Conservation (phyloP, 2,888 invertebrate genomes). For the Orchesellides sinensis region DNA sequence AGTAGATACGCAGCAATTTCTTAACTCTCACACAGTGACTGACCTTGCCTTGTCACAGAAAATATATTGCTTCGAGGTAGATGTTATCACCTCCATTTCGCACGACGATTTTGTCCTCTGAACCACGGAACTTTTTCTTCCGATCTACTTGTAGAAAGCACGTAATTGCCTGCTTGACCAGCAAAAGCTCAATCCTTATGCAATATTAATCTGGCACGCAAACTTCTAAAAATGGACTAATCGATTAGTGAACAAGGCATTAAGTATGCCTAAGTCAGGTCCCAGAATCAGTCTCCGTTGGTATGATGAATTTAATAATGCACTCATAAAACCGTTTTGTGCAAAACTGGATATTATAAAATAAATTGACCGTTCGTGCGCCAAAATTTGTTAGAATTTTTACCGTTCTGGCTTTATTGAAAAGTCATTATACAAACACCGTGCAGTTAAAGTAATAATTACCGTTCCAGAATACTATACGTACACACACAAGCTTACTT, state of each 20-base stretch:
- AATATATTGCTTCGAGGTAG: not conserved
- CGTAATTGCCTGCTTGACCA: not conserved
- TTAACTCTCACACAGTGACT: no score
- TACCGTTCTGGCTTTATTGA: constrained; percentile 44
- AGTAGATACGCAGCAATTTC: no score
- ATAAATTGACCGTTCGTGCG: not conserved
- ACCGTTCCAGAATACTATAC: constrained; percentile 18
- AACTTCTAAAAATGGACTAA: constrained; percentile 11
- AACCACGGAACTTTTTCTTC: not conserved
- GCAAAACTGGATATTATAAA: not conserved
- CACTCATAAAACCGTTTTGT: not conserved
- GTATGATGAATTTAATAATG: not conserved
- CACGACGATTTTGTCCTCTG: no score
- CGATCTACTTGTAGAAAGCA: not conserved
- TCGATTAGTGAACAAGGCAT: not conserved
- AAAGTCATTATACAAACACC: constrained; percentile 63
- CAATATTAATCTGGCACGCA: no score
- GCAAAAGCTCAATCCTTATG: not conserved
- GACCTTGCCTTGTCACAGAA: not conserved
- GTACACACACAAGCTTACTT: constrained; percentile 28
- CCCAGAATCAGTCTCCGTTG: not conserved
- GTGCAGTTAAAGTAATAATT: constrained; percentile 59
- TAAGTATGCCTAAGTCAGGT: not conserved
- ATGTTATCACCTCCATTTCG: not conserved
- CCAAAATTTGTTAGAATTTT: constrained; percentile 4